Percentiles rank a stretch among this genome's conserved stretches.
Evolutionary conservation across 2,888 invertebrate species (phyloP).

Genomic region (Euclidia mi): DNA sequence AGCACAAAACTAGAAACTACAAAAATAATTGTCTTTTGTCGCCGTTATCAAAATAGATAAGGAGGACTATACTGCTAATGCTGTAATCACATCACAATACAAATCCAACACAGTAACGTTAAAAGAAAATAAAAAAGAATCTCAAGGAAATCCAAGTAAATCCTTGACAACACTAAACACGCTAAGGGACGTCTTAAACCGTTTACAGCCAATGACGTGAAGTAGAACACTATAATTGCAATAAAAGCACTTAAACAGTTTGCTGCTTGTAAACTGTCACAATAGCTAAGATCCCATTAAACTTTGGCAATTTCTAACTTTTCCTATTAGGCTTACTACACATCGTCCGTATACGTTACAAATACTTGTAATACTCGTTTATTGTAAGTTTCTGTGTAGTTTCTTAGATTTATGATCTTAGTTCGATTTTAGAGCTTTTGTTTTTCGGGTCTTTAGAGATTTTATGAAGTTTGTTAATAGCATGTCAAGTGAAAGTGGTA

Average conservation of each 20-base stretch:
- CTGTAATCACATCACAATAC: neutral
- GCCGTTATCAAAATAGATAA: no score
- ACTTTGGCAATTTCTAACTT: constrained; percentile 85
- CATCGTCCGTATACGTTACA: constrained; percentile 61
- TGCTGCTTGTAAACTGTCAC: constrained; percentile 82
- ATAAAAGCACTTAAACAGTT: constrained; percentile 73
- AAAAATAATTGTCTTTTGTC: no score
- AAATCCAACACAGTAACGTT: constrained; percentile 25
- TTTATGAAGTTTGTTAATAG: constrained; percentile 8
- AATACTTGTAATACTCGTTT: constrained; percentile 49
- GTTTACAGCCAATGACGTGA: constrained; percentile 54
- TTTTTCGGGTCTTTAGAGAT: constrained; percentile 3
- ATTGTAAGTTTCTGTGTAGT: constrained; percentile 47
- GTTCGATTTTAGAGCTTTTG: constrained; percentile 8
- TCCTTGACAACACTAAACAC: constrained; percentile 26
- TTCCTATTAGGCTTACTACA: constrained; percentile 81
- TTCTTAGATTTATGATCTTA: constrained; percentile 44
- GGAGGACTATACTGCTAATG: no score
- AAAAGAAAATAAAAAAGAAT: constrained; percentile 36
- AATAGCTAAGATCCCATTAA: constrained; percentile 85
- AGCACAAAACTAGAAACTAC: no score
- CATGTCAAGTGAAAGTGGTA: neutral
- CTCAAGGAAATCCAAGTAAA: constrained; percentile 16
- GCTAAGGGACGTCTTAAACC: constrained; percentile 30
- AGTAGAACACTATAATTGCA: constrained; percentile 70